Evolutionary conservation across 1,140 invertebrate species (phyloP).

Genomic region (Akabosia matsudoensis): DNA sequence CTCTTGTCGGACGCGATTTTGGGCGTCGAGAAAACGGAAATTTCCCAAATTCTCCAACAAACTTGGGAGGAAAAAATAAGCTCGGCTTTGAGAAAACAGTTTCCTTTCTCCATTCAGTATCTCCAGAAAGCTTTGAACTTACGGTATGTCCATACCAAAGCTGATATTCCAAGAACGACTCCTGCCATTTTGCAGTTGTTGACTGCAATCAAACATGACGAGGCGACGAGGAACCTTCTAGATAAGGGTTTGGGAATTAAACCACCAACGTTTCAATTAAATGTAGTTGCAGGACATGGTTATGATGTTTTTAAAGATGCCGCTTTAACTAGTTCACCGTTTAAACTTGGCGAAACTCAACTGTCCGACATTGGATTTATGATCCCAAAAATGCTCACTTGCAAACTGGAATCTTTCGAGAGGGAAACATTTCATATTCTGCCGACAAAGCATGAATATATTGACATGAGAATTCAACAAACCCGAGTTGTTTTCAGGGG

Average conservation of each 20-base stretch:
- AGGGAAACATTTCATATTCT: background rate
- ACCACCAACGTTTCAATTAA: background rate
- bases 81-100: background rate
- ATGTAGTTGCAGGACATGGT: background rate
- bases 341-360: background rate
- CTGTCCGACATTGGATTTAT: slow-evolving; percentile 29
- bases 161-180: slow-evolving; percentile 25
- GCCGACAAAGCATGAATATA: background rate
- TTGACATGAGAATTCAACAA: background rate
- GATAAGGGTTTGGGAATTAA: slow-evolving; percentile 12
- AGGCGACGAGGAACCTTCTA: background rate
- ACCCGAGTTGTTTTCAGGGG: background rate
- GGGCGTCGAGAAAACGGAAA: background rate
- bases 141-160: slow-evolving; percentile 21
- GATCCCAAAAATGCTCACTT: slow-evolving; percentile 9
- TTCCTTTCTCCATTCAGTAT: background rate
- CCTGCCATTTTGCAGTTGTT: slow-evolving; percentile 18
- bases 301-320: slow-evolving; percentile 18
- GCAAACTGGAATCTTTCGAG: background rate
- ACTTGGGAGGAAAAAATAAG: background rate
- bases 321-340: background rate
- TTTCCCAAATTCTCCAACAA: background rate
- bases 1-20: background rate
- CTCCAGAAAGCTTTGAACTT: slow-evolving; percentile 27
- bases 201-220: background rate